Conservation (phyloP, 2,797 vertebrate genomes). For the Dicrostonyx torquatus region DNA sequence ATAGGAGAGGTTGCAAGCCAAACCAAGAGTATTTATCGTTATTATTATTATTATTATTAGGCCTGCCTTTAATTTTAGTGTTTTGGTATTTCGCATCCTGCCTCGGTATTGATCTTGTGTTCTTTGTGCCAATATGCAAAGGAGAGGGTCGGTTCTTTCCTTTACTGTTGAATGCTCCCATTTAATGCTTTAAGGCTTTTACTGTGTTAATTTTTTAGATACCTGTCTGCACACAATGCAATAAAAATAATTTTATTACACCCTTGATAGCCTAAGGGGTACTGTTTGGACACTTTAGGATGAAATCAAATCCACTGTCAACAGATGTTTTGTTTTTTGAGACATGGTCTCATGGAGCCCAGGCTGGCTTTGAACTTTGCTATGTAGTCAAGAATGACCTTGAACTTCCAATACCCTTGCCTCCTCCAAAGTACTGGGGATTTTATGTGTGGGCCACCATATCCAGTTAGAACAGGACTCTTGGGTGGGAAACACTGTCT, state of each 20-base stretch:
- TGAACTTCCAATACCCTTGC: not conserved
- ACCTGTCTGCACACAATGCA: slow-evolving; percentile 99
- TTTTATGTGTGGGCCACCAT: not conserved
- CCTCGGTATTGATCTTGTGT: slow-evolving; percentile 87
- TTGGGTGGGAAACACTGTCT: not conserved
- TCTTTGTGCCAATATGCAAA: slow-evolving; percentile 92
- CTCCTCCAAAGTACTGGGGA: not conserved
- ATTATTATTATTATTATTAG: slow-evolving; percentile 79
- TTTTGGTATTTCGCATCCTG: slow-evolving; percentile 90
- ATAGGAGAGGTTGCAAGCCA: slow-evolving; percentile 87
- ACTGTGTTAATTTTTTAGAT: slow-evolving; percentile 98
- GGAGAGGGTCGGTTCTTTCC: slow-evolving; percentile 92
- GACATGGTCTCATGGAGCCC: not conserved
- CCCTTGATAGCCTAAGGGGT: slow-evolving; percentile 82
- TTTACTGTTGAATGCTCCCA: slow-evolving; percentile 96
- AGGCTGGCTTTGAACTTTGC: not conserved
- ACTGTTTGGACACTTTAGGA: slow-evolving; percentile 33
- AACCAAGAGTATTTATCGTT: slow-evolving; percentile 82
- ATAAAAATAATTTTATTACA: slow-evolving; percentile 99
- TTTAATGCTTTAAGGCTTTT: slow-evolving; percentile 96
- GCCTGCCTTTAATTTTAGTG: slow-evolving; percentile 94
- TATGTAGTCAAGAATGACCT: not conserved
- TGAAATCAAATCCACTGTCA: not conserved
- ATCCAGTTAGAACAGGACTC: not conserved
- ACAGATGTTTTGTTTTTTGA: not conserved